Evolutionary conservation across 2,888 invertebrate species (phyloP).

Genomic region (Phania funesta): DNA sequence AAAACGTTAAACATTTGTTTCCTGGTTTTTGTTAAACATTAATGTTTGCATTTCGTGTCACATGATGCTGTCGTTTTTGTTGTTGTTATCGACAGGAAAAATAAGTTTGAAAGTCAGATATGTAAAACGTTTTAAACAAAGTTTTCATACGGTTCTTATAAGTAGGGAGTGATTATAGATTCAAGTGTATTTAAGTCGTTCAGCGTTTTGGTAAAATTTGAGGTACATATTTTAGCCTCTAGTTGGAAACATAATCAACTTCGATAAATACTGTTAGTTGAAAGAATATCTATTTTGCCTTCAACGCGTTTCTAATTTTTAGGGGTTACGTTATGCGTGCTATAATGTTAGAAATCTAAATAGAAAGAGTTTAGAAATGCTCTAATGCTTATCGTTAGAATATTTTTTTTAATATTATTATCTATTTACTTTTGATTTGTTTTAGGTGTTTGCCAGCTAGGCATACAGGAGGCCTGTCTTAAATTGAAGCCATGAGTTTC

Average conservation of each 20-base stretch:
- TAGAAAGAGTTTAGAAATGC: too few species aligned
- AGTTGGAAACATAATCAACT: neutral
- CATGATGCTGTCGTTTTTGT: slow-evolving; percentile 20
- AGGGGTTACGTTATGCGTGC: too few species aligned
- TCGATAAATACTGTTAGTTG: neutral
- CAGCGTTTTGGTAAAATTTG: neutral
- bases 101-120: slow-evolving; percentile 57
- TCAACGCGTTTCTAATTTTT: too few species aligned
- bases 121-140: slow-evolving; percentile 68
- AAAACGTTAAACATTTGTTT: slow-evolving; percentile 29
- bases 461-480: too few species aligned
- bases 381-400: too few species aligned
- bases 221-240: neutral
- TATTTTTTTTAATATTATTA: too few species aligned
- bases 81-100: slow-evolving; percentile 41
- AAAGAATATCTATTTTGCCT: too few species aligned
- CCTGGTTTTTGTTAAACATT: slow-evolving; percentile 37
- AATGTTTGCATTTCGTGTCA: slow-evolving; percentile 54
- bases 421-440: too few species aligned
- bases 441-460: too few species aligned
- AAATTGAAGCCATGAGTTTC: too few species aligned
- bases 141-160: slow-evolving; percentile 27
- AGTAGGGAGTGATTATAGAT: neutral
- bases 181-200: slow-evolving; percentile 1
- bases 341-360: too few species aligned